Evolutionary conservation across 2,797 vertebrate genomes (phyloP).

Genomic region (Sorex maritimensis): DNA sequence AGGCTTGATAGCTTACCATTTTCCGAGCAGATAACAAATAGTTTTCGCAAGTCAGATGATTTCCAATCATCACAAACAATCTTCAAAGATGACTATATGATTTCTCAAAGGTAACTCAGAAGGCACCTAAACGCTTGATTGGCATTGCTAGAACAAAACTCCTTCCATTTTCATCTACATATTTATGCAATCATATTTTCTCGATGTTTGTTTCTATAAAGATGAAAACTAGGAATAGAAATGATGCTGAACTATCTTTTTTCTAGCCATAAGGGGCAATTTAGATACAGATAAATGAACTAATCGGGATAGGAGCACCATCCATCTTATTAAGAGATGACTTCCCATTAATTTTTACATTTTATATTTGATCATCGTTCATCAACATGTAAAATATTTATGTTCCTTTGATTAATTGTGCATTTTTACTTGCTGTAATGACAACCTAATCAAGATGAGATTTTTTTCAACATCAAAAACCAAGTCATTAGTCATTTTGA

Average conservation of each 20-base stretch:
- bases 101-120: slow-evolving; percentile 68
- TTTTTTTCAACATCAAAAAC: slow-evolving; percentile 31
- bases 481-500: not conserved
- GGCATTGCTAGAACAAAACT: slow-evolving; percentile 45
- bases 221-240: slow-evolving; percentile 48
- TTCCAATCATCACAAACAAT: slow-evolving; percentile 68
- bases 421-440: slow-evolving; percentile 35
- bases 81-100: slow-evolving; percentile 68
- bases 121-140: slow-evolving; percentile 66
- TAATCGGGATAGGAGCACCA: slow-evolving; percentile 18
- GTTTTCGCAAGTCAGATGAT: slow-evolving; percentile 66
- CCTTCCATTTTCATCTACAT: slow-evolving; percentile 71
- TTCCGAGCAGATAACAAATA: slow-evolving; percentile 18
- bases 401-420: slow-evolving; percentile 68
- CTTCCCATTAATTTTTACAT: slow-evolving; percentile 53
- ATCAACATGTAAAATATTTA: slow-evolving; percentile 80
- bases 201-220: slow-evolving; percentile 70
- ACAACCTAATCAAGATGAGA: slow-evolving; percentile 44
- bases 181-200: slow-evolving; percentile 74
- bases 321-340: slow-evolving; percentile 47
- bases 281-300: slow-evolving; percentile 42
- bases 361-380: slow-evolving; percentile 62
- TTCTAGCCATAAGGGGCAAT: slow-evolving; percentile 48
- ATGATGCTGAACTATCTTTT: slow-evolving; percentile 1
- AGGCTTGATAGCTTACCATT: slow-evolving; percentile 15